Percentiles rank a stretch among this genome's conserved stretches.
Evolutionary conservation across 2,113 vertebrate species (phyloP).

Genomic region (Hyla sarda): DNA sequence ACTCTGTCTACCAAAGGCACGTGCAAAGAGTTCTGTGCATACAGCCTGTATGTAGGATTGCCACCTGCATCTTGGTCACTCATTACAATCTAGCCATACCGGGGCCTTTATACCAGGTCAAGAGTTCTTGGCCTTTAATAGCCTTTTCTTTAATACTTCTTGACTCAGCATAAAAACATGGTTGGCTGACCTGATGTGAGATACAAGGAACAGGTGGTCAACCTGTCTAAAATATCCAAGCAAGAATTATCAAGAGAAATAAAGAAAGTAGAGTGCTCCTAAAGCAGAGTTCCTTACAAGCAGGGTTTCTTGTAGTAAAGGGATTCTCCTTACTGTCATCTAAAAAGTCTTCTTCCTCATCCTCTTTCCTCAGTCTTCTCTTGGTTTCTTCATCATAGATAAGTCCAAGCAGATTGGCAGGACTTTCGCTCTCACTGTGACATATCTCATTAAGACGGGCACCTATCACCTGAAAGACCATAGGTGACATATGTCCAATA

Average conservation of each 20-base stretch:
- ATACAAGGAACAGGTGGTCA: constrained; percentile 54
- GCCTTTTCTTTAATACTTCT: not conserved
- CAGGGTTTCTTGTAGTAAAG: constrained; percentile 84
- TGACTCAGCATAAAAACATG: constrained; percentile 41
- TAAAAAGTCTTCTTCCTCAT: constrained; percentile 98
- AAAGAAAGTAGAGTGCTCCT: constrained; percentile 73
- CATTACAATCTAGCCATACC: constrained; percentile 47
- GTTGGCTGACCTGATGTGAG: constrained; percentile 43
- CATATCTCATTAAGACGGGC: constrained; percentile 92
- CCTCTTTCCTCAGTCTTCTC: constrained; percentile 91
- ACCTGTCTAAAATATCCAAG: constrained; percentile 57
- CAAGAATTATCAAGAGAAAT: constrained; percentile 70
- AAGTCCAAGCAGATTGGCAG: constrained; percentile 93
- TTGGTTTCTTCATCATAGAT: constrained; percentile 98
- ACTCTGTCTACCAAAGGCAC: constrained; percentile 58
- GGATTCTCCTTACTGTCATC: constrained; percentile 95
- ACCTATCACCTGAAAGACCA: constrained; percentile 84
- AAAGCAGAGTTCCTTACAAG: constrained; percentile 84
- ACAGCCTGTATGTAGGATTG: constrained; percentile 57
- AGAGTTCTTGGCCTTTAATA: not conserved
- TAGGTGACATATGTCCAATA: constrained; percentile 7
- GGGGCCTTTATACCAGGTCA: constrained; percentile 31
- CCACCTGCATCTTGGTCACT: constrained; percentile 51
- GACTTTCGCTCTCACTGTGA: constrained; percentile 94
- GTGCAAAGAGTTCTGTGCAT: constrained; percentile 54